Base-by-base conservation (phyloP, 1,140 invertebrate species). In the Platyscapa corneri region DNA sequence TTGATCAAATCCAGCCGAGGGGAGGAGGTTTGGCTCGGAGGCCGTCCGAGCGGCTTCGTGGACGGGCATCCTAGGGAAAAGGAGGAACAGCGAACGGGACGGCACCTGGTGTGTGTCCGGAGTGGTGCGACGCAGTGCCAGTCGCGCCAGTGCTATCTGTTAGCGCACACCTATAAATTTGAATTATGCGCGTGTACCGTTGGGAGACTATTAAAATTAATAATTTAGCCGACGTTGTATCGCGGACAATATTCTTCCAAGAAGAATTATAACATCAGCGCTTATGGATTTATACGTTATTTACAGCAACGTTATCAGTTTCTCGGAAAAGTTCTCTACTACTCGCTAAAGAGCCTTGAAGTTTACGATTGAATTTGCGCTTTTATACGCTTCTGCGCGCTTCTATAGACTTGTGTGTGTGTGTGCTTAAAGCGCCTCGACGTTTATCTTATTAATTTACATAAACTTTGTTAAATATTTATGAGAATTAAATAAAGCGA, bases 341-440 rank as follows among this genome's bases (percentile, higher is more conserved):
- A n/a, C 2, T 75, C 8, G 72, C n/a, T 18, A 46, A 27, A 75
- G 42, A 46, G 72, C 34, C 49, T 32, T 77, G 75, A 56, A 30
- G 77, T 39, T 79, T 60, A 79, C 64, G 56, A 79, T 79, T 79
- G 77, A 79, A 79, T 79, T 64, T 64, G 34, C 34, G 77, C 37
- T 64, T 65, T 79, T 64, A 27, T 77, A 30, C 72, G 27, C 27
- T n/a, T 79, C 39, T 64, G 34, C 34, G 77, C 37, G 39, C 39
- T 79, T 64, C 7, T 77, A 30, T 39, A 10, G 8, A n/a, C n/a
- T n/a, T n/a, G n/a, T n/a, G n/a, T n/a, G n/a, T n/a, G n/a, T n/a
- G n/a, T n/a, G n/a, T n/a, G n/a, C n/a, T 46, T 46, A 75, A 6
- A 75, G 46, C 27, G 14, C 42, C 0, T 46, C 42, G 23, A 42